Percentiles rank a stretch among this genome's conserved stretches.
These are phyloP conservation scores for Phyllotis vaccarum DNA, from an alignment of 2,797 vertebrate species.

Conservation along the genomic window DNA sequence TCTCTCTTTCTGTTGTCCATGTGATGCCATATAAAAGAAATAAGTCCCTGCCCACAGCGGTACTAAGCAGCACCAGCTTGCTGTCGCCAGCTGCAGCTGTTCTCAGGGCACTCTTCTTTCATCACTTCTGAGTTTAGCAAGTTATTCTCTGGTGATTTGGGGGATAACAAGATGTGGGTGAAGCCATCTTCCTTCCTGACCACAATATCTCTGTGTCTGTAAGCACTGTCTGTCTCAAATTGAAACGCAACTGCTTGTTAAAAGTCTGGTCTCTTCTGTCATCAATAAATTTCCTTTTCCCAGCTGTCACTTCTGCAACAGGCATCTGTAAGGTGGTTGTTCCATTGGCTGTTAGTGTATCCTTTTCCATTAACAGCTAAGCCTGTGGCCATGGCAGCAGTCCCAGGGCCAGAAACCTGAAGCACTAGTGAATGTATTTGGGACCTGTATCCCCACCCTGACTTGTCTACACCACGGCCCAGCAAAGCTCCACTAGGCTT, in stretches of 20 bases:
- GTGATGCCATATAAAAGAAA: constrained; percentile 96
- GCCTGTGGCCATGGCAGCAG: constrained; percentile 90
- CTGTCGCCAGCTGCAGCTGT: constrained; percentile 97
- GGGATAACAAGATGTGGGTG: constrained; percentile 98
- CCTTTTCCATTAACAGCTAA: constrained; percentile 93
- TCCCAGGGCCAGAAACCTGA: constrained; percentile 90
- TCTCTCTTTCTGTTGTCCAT: constrained; percentile 97
- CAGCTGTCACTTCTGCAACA: constrained; percentile 89
- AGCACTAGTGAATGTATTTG: constrained; percentile 90
- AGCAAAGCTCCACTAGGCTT: constrained; percentile 92
- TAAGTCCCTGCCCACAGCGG: constrained; percentile 97
- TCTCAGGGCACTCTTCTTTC: constrained; percentile 98
- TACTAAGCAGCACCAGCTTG: constrained; percentile 96
- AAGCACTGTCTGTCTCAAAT: constrained; percentile 96
- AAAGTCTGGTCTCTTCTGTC: constrained; percentile 93
- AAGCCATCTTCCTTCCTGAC: constrained; percentile 98
- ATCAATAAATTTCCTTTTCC: constrained; percentile 93
- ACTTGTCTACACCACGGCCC: constrained; percentile 96
- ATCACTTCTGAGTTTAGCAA: constrained; percentile 97
- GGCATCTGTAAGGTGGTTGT: constrained; percentile 90
- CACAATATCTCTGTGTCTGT: constrained; percentile 97
- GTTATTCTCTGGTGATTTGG: constrained; percentile 98
- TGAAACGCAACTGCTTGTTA: constrained; percentile 96
- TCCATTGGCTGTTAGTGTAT: constrained; percentile 92
- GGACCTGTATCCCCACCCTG: constrained; percentile 96